Percentiles rank a stretch among this genome's conserved stretches.
These are phyloP conservation scores for Anarsia innoxiella DNA, from an alignment of 2,888 invertebrate species.

Conservation along the genomic window DNA sequence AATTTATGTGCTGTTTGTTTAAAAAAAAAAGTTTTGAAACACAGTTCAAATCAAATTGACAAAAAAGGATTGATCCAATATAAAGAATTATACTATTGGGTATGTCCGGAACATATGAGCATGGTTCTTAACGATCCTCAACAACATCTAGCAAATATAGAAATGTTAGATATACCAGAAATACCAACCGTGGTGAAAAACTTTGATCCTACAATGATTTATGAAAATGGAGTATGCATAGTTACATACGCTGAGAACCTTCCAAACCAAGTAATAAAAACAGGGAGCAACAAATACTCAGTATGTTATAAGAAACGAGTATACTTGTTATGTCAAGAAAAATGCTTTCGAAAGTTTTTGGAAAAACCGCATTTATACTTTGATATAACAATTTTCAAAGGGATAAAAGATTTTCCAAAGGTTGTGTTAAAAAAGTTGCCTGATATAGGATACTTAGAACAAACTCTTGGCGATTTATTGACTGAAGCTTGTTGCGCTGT, in stretches of 20 bases:
- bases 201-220: constrained; percentile 48
- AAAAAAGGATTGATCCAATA: constrained; percentile 75
- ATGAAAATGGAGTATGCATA: constrained; percentile 75
- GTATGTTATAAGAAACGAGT: constrained; percentile 62
- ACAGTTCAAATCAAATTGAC: constrained; percentile 63
- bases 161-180: constrained; percentile 53
- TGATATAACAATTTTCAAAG: constrained; percentile 56
- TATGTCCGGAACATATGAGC: constrained; percentile 72
- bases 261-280: constrained; percentile 55
- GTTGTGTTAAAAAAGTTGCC: constrained; percentile 68
- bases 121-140: constrained; percentile 60
- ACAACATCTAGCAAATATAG: constrained; percentile 34
- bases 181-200: constrained; percentile 63
- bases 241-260: constrained; percentile 75
- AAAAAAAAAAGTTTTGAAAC: constrained; percentile 38
- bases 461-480: constrained; percentile 70
- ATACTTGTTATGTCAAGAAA: constrained; percentile 72
- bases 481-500: constrained; percentile 71
- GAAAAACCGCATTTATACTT: constrained; percentile 64
- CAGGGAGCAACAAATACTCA: constrained; percentile 60
- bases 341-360: constrained; percentile 72
- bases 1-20: constrained; percentile 77
- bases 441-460: constrained; percentile 76
- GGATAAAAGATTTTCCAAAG: constrained; percentile 43
- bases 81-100: constrained; percentile 74